Evolutionary conservation across 2,888 invertebrate genomes (phyloP).

Genomic region (Polymixis flavicincta): DNA sequence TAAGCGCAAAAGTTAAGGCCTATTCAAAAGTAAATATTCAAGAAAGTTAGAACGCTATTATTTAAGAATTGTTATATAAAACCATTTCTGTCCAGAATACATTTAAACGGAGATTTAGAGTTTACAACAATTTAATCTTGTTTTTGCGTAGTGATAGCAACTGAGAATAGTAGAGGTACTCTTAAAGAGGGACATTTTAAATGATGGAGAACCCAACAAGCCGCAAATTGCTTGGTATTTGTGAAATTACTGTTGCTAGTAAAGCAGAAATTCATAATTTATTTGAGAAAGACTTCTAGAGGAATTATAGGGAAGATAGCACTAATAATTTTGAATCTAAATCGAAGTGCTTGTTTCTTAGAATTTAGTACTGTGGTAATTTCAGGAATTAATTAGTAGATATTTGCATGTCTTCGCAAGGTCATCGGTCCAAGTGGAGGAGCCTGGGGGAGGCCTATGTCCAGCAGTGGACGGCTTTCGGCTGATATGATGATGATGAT

Average conservation of each 20-base stretch:
- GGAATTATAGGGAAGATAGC: too few relatives aligned
- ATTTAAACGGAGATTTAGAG: conserved; percentile 32
- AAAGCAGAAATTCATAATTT: conserved; percentile 14
- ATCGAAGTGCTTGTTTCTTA: neutral
- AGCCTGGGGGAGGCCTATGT: too few relatives aligned
- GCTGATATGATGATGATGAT: too few relatives aligned
- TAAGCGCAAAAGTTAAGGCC: conserved; percentile 38
- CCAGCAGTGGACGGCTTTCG: too few relatives aligned
- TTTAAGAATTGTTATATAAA: conserved; percentile 39
- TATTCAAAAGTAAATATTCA: conserved; percentile 52
- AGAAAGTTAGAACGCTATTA: conserved; percentile 46
- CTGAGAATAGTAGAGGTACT: conserved; percentile 11
- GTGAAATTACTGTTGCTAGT: conserved; percentile 31
- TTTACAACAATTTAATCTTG: conserved; percentile 40
- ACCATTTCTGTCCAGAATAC: conserved; percentile 7
- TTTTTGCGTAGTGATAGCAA: conserved; percentile 6
- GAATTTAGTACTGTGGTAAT: neutral
- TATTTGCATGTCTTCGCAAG: too few relatives aligned
- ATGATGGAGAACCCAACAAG: conserved; percentile 13
- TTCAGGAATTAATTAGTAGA: neutral
- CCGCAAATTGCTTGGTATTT: conserved; percentile 42
- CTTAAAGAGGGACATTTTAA: conserved; percentile 19
- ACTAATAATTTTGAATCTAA: neutral
- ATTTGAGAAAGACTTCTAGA: neutral
- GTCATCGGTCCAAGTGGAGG: too few relatives aligned